Conservation (phyloP, 2,797 vertebrate species). For the Girardinus metallicus region DNA sequence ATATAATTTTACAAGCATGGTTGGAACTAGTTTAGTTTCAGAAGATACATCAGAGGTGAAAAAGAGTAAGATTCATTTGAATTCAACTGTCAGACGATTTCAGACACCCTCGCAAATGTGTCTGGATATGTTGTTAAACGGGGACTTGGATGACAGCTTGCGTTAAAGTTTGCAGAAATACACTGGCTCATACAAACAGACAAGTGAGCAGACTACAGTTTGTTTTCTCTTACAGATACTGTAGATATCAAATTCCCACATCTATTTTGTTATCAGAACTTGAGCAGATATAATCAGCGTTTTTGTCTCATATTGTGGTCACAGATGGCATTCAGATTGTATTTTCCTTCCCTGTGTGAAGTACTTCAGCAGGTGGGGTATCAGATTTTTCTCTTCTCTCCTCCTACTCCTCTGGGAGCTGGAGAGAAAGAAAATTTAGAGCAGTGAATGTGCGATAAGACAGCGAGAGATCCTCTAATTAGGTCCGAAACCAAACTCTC, state of each 20-base stretch:
- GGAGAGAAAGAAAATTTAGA: slow-evolving; percentile 23
- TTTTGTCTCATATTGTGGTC: slow-evolving; percentile 37
- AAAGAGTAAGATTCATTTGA: slow-evolving; percentile 32
- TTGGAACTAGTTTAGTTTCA: slow-evolving; percentile 37
- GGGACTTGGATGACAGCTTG: slow-evolving; percentile 45
- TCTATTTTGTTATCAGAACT: slow-evolving; percentile 22
- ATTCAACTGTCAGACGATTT: slow-evolving; percentile 54
- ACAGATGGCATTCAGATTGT: slow-evolving; percentile 58
- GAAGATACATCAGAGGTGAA: slow-evolving; percentile 18
- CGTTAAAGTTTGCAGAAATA: slow-evolving; percentile 26
- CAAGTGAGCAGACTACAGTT: slow-evolving; percentile 1
- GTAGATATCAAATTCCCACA: slow-evolving; percentile 7
- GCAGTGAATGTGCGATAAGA: slow-evolving; percentile 50
- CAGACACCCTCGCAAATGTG: slow-evolving; percentile 37
- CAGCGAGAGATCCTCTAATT: slow-evolving; percentile 63
- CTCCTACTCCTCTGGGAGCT: slow-evolving; percentile 68
- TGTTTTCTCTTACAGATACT: not conserved
- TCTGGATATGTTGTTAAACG: slow-evolving; percentile 31
- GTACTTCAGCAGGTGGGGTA: slow-evolving; percentile 84
- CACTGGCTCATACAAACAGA: not conserved
- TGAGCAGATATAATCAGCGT: slow-evolving; percentile 14
- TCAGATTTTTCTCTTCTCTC: slow-evolving; percentile 78
- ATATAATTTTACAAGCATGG: slow-evolving; percentile 45
- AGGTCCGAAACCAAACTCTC: slow-evolving; percentile 43
- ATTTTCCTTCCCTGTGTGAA: slow-evolving; percentile 54